Evolutionary conservation across 2,797 vertebrate species (phyloP).

Genomic region (Brachyrhaphis roseni): DNA sequence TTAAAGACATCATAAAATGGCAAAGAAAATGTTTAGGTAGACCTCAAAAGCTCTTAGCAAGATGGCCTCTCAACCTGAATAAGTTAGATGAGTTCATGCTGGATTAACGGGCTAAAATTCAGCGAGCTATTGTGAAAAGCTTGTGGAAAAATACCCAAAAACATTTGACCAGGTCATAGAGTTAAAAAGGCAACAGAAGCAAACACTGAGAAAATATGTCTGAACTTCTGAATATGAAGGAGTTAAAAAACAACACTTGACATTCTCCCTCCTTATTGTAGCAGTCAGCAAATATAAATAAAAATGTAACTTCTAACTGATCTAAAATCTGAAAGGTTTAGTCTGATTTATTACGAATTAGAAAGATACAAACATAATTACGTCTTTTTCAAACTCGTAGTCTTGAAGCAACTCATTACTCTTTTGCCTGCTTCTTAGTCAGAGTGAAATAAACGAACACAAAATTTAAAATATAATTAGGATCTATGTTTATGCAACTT

Average conservation of each 20-base stretch:
- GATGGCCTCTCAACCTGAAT: not conserved
- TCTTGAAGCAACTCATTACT: not conserved
- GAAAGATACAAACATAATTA: not conserved
- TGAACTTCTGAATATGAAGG: not conserved
- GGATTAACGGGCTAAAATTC: not conserved
- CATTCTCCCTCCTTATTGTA: not conserved
- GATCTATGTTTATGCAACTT: not conserved
- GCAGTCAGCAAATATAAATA: not conserved
- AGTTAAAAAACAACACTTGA: not conserved
- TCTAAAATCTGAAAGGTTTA: not conserved
- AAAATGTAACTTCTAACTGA: not conserved
- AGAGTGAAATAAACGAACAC: not conserved
- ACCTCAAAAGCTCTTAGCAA: not conserved
- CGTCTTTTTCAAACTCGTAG: not conserved
- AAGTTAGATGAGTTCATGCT: too few relatives aligned
- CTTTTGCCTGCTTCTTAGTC: not conserved
- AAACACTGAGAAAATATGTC: not conserved
- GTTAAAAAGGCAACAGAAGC: not conserved
- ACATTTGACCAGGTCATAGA: not conserved
- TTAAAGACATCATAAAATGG: not conserved
- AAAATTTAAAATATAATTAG: not conserved
- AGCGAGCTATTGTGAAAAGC: not conserved
- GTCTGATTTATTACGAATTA: not conserved
- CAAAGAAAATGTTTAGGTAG: not conserved
- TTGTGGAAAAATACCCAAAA: not conserved